phyloP scores from a whole-genome alignment of 2,113 vertebrate species.

The Macheiramphus alcinus region DNA sequence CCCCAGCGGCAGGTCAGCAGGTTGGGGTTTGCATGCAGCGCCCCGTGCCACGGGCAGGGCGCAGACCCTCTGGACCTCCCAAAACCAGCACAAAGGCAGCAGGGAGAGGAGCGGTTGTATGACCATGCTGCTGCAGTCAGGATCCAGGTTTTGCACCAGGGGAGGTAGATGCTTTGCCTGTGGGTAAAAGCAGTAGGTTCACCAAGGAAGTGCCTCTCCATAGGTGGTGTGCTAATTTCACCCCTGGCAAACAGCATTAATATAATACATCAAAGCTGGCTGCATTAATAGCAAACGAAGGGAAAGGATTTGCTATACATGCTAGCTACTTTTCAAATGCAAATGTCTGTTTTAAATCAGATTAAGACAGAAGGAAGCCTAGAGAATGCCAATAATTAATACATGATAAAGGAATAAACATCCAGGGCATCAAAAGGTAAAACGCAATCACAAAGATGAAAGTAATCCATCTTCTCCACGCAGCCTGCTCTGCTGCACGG shows the following conservation, averaged over 20 bases:
- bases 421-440: conserved; percentile 27
- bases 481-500: neutral
- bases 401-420: conserved; percentile 32
- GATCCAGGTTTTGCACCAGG: neutral
- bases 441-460: neutral
- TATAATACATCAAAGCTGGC: conserved; percentile 40
- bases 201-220: conserved; percentile 4
- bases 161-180: neutral
- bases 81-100: neutral
- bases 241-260: conserved; percentile 25
- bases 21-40: neutral
- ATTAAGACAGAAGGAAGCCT: conserved; percentile 53
- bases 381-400: conserved; percentile 52
- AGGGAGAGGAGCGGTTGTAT: neutral
- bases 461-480: neutral
- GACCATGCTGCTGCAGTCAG: neutral
- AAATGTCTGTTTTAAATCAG: conserved; percentile 59
- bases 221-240: conserved; percentile 41
- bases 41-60: rapidly evolving
- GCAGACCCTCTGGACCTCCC: neutral
- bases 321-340: conserved; percentile 56
- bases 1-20: neutral
- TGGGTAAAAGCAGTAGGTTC: neutral
- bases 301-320: conserved; percentile 44
- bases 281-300: conserved; percentile 26